Conservation (phyloP, 2,797 vertebrate genomes). For the Ataeniobius toweri region DNA sequence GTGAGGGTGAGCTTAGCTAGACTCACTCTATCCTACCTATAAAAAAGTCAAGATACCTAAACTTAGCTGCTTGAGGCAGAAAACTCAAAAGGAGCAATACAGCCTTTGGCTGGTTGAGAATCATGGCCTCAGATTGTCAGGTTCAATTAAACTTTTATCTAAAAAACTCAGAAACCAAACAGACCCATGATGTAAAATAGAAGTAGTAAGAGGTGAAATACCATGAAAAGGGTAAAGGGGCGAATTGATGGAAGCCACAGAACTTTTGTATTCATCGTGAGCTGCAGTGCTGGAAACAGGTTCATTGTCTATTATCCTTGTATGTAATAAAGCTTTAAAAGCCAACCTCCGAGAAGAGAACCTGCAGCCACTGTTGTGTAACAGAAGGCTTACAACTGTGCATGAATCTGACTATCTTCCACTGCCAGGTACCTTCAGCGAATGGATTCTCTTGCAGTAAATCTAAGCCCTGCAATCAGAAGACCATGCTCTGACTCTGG, state of each 20-base stretch:
- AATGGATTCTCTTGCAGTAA: constrained; percentile 36
- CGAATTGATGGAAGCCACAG: constrained; percentile 2
- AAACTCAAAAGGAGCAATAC: too few species aligned
- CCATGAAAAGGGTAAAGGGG: neutral
- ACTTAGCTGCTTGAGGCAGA: neutral
- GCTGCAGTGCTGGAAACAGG: constrained; percentile 33
- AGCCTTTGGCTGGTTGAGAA: too few species aligned
- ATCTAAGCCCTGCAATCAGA: constrained; percentile 42
- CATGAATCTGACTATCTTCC: constrained; percentile 11
- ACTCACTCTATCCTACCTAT: too few species aligned
- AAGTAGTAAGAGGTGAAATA: neutral
- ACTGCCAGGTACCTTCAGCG: constrained; percentile 28
- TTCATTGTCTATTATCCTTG: constrained; percentile 43
- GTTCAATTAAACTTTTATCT: too few species aligned
- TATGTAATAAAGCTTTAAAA: constrained; percentile 55
- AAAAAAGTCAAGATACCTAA: neutral
- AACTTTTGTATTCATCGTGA: constrained; percentile 48
- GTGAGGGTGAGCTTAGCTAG: too few species aligned
- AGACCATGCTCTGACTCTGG: constrained; percentile 30
- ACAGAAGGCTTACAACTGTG: constrained; percentile 43
- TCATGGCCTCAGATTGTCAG: too few species aligned
- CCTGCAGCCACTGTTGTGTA: constrained; percentile 34
- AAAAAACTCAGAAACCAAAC: too few species aligned
- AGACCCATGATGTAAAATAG: neutral
- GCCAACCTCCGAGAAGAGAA: constrained; percentile 20